These are phyloP conservation scores for Perca schrenkii DNA, from an alignment of 2,113 vertebrate genomes.

Conservation along the genomic window DNA sequence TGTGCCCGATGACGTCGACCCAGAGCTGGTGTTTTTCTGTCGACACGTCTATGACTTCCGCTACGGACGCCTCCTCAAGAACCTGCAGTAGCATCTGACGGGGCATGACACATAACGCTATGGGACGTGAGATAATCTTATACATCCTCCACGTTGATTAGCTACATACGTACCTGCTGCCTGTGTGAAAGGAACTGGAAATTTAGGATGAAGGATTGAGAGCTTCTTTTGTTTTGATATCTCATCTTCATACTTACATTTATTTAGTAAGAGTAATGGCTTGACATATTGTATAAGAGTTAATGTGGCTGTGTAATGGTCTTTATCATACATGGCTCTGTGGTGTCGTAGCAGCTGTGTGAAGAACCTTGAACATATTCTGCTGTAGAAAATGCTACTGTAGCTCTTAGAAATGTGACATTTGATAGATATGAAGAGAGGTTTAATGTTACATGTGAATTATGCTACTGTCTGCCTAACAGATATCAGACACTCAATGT, in stretches of 20 bases:
- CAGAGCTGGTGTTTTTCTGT: constrained; percentile 96
- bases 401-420: constrained; percentile 74
- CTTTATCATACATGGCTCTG: constrained; percentile 52
- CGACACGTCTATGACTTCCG: constrained; percentile 99
- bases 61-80: constrained; percentile 98
- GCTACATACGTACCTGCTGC: constrained; percentile 45
- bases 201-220: constrained; percentile 35
- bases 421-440: constrained; percentile 58
- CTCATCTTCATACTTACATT: constrained; percentile 45
- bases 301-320: constrained; percentile 50
- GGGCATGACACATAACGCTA: constrained; percentile 13
- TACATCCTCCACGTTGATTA: constrained; percentile 47
- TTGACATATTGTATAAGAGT: constrained; percentile 52
- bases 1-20: constrained; percentile 95
- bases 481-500: constrained; percentile 34
- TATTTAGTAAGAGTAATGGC: constrained; percentile 48
- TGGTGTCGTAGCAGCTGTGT: constrained; percentile 67
- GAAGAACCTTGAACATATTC: constrained; percentile 63
- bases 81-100: constrained; percentile 90
- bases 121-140: constrained; percentile 30
- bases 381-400: constrained; percentile 74
- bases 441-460: constrained; percentile 52
- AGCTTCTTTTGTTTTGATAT: constrained; percentile 56
- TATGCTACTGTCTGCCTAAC: constrained; percentile 45
- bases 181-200: constrained; percentile 48